These are phyloP conservation scores for Tachycineta bicolor DNA, from an alignment of 2,113 vertebrate genomes.

Conservation along the genomic window DNA sequence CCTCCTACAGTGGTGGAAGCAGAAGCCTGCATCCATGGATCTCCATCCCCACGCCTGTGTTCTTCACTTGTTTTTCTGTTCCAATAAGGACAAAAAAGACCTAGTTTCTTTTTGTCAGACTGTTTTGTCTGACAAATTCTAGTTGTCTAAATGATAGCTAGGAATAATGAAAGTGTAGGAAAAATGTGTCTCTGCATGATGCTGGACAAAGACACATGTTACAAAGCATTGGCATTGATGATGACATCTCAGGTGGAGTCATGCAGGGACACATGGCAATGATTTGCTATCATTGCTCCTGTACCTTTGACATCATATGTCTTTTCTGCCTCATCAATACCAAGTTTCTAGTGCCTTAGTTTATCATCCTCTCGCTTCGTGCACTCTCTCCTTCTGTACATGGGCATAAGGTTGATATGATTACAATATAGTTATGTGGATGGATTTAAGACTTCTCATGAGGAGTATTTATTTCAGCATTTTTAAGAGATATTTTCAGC, in stretches of 20 bases:
- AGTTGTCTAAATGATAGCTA: background rate
- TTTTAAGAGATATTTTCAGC: background rate
- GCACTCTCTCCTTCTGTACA: background rate
- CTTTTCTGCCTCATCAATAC: background rate
- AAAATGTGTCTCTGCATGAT: background rate
- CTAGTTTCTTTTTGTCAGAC: background rate
- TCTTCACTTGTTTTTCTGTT: background rate
- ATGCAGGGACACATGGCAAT: background rate
- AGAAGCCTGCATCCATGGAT: background rate
- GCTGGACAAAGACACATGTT: background rate
- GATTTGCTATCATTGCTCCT: background rate
- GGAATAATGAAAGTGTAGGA: background rate
- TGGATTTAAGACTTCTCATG: background rate
- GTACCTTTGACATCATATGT: background rate
- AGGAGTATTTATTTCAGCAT: background rate
- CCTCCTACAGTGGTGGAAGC: background rate
- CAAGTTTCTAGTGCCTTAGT: background rate
- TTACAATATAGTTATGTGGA: background rate
- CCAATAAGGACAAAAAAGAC: background rate
- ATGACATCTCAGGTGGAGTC: background rate
- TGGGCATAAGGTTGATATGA: background rate
- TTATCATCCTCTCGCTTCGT: background rate
- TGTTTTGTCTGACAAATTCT: background rate
- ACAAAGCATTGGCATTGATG: background rate
- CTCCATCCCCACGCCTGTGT: background rate